Conservation (phyloP, 1,140 invertebrate species). For the Platyura marginata region DNA sequence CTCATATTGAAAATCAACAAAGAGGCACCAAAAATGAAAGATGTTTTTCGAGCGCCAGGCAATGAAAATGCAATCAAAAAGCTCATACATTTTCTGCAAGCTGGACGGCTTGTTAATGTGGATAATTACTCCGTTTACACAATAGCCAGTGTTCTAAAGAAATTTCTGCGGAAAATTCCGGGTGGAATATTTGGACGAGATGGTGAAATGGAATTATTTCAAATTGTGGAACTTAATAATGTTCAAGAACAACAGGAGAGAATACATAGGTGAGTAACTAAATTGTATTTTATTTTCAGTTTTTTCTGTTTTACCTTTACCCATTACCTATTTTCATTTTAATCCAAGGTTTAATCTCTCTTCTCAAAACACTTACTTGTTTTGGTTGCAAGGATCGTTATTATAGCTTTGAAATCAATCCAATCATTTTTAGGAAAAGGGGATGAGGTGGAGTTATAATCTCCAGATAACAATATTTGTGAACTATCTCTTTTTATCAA, state of each 20-base stretch:
- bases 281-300: no score
- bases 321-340: no score
- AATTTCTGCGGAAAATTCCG: conserved; percentile 93
- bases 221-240: conserved; percentile 61
- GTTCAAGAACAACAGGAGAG: conserved; percentile 72
- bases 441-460: no score
- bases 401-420: no score
- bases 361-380: no score
- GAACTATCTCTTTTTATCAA: no score
- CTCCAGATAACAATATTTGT: no score
- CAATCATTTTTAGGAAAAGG: no score
- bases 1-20: conserved; percentile 87
- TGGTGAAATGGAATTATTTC: conserved; percentile 78
- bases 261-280: conserved; percentile 61
- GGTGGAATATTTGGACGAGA: conserved; percentile 86
- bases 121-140: conserved; percentile 97
- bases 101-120: conserved; percentile 91
- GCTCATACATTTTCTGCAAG: conserved; percentile 84
- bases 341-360: no score
- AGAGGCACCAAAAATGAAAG: conserved; percentile 78
- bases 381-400: no score
- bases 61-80: conserved; percentile 91
- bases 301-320: no score
- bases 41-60: conserved; percentile 86
- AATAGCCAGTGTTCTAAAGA: conserved; percentile 93